Evolutionary conservation across 2,113 vertebrate genomes (phyloP).

Genomic region (Columba janthina): DNA sequence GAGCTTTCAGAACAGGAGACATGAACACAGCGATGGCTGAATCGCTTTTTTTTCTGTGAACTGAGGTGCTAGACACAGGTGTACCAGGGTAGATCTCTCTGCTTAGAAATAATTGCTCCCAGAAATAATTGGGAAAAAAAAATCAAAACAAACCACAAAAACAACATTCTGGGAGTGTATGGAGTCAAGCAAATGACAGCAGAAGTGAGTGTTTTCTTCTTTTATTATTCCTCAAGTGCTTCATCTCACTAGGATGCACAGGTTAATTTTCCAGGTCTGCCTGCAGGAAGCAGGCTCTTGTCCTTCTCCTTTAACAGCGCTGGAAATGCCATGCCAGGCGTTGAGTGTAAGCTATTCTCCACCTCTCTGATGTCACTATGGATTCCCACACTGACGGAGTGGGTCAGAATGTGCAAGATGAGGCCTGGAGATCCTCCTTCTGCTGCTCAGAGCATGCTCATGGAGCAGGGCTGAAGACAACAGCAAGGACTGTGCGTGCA

Average conservation of each 20-base stretch:
- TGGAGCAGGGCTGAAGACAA: background rate
- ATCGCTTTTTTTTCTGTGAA: background rate
- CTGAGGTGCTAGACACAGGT: background rate
- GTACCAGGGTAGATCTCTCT: background rate
- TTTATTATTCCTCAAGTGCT: background rate
- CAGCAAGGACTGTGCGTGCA: rapidly evolving
- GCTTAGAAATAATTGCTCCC: background rate
- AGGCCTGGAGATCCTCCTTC: background rate
- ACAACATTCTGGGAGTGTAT: background rate
- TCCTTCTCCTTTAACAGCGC: background rate
- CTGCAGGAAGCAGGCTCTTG: background rate
- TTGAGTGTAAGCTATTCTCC: background rate
- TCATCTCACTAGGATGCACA: rapidly evolving
- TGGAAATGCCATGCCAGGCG: background rate
- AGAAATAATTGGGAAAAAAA: background rate
- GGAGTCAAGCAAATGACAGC: background rate
- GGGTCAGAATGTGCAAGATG: background rate
- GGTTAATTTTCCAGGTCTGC: background rate
- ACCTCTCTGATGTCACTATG: background rate
- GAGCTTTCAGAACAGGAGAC: background rate
- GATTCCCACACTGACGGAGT: background rate
- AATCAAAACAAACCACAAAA: too few relatives aligned
- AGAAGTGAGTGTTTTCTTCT: background rate
- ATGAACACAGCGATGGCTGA: background rate
- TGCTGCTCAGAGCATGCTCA: background rate